Evolutionary conservation across 2,797 vertebrate species (phyloP).

Genomic region (Anguilla pacifica): DNA sequence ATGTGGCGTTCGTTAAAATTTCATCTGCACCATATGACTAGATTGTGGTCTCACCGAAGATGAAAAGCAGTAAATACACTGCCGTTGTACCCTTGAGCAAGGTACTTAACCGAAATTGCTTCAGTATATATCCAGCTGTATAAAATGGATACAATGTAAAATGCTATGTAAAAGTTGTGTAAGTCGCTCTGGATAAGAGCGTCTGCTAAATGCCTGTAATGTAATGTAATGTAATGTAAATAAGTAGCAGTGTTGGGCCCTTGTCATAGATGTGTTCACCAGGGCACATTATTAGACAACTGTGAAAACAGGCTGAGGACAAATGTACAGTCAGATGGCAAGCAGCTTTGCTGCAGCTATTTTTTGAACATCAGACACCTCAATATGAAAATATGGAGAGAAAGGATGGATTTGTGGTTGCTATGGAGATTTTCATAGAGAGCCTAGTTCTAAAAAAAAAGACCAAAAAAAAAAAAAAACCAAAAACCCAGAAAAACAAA

Average conservation of each 20-base stretch:
- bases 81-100: no score
- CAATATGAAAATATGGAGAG: constrained; percentile 22
- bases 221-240: no score
- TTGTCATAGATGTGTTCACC: not conserved
- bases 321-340: constrained; percentile 18
- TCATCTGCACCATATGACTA: constrained; percentile 48
- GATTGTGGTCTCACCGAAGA: constrained; percentile 38
- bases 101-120: no score
- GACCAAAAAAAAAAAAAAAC: constrained; percentile 24
- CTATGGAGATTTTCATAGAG: constrained; percentile 47
- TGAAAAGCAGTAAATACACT: no score
- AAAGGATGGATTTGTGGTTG: constrained; percentile 44
- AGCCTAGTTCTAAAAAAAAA: constrained; percentile 24
- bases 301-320: not conserved
- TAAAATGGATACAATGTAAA: no score
- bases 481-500: not conserved
- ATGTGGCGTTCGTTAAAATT: constrained; percentile 53
- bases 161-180: no score
- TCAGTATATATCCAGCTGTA: no score
- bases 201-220: no score
- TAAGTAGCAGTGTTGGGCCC: not conserved
- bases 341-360: constrained; percentile 1
- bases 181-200: no score
- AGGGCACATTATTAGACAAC: not conserved
- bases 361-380: constrained; percentile 35